Conservation (phyloP, 2,888 invertebrate genomes). For the Heliothis peltigera region DNA sequence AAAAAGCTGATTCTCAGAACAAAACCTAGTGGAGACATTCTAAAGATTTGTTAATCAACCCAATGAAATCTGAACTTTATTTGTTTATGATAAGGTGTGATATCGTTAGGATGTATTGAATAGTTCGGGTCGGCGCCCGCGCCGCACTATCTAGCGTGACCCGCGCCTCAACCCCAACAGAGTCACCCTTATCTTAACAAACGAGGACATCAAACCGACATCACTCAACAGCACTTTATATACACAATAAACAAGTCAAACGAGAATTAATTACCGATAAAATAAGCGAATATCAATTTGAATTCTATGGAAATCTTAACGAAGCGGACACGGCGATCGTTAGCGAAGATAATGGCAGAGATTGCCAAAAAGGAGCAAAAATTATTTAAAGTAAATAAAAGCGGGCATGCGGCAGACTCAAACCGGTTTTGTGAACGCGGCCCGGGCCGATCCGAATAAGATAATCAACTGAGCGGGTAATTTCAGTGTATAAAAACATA, state of each 20-base stretch:
- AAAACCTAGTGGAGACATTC: constrained; percentile 49
- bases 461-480: constrained; percentile 86
- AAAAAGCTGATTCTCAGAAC: constrained; percentile 50
- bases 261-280: constrained; percentile 77
- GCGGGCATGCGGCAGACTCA: constrained; percentile 79
- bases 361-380: constrained; percentile 88
- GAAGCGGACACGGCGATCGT: constrained; percentile 84
- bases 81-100: constrained; percentile 42
- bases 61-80: constrained; percentile 54
- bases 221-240: constrained; percentile 71
- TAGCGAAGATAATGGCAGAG: constrained; percentile 85
- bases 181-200: constrained; percentile 83
- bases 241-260: constrained; percentile 80
- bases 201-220: constrained; percentile 85
- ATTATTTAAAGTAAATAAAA: constrained; percentile 88
- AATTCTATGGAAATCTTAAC: constrained; percentile 85
- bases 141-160: constrained; percentile 85
- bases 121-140: constrained; percentile 79
- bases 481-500: constrained; percentile 82
- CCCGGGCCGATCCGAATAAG: constrained; percentile 82
- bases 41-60: constrained; percentile 19
- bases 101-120: constrained; percentile 38
- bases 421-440: constrained; percentile 79
- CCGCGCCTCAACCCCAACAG: constrained; percentile 79
- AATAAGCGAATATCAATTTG: constrained; percentile 79